phyloP scores from a whole-genome alignment of 2,888 invertebrate genomes.

The Lithophane ornitopus region DNA sequence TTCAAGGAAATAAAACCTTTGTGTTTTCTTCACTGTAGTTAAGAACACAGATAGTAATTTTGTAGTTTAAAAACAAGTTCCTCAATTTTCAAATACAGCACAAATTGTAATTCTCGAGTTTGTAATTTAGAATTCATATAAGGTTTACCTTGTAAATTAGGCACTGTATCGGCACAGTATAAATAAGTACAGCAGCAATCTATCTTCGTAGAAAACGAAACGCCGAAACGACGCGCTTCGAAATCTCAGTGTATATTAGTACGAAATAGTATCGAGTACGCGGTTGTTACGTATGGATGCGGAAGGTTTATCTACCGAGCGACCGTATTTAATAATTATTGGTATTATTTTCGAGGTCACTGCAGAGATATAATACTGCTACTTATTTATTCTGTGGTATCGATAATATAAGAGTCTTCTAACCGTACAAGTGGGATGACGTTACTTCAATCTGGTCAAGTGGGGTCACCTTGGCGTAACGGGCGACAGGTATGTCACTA shows the following conservation, averaged over 20 bases:
- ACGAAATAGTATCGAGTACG: no score
- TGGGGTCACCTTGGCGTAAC: background rate
- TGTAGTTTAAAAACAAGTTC: background rate
- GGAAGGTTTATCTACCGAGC: no score
- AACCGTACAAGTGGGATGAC: background rate
- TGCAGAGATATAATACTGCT: no score
- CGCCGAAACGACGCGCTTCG: no score
- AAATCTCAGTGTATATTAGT: no score
- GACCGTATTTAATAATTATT: no score
- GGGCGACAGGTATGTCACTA: background rate
- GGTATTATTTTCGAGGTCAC: no score
- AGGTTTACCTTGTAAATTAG: background rate
- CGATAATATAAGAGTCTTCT: no score
- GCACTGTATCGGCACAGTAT: background rate
- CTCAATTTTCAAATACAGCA: background rate
- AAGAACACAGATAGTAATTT: background rate
- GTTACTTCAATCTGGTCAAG: background rate
- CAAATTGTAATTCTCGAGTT: background rate
- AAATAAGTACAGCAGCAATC: no score
- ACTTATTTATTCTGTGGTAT: no score
- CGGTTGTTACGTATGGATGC: no score
- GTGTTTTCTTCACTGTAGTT: constrained; percentile 18
- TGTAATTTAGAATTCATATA: background rate
- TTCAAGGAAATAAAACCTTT: constrained; percentile 23
- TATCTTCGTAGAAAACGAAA: no score